Conservation (phyloP, 2,113 vertebrate species). For the Menura novaehollandiae region DNA sequence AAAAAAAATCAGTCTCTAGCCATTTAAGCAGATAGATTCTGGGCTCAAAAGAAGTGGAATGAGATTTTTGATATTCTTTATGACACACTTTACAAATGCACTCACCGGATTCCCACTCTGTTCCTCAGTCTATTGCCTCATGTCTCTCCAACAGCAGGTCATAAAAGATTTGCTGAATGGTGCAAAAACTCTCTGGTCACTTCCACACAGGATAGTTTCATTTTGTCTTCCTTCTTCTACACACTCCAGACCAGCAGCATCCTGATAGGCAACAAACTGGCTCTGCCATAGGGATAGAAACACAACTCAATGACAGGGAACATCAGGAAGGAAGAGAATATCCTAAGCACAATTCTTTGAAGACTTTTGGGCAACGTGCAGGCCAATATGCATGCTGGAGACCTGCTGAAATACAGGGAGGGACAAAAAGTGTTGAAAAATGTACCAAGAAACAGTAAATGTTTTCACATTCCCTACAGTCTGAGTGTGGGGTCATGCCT, state of each 20-base stretch:
- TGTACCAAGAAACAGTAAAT: neutral
- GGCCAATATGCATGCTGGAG: neutral
- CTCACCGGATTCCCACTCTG: rapidly evolving
- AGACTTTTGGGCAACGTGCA: neutral
- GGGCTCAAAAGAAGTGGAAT: neutral
- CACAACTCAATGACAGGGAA: neutral
- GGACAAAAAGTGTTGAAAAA: neutral
- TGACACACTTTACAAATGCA: rapidly evolving
- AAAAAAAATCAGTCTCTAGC: neutral
- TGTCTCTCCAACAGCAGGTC: neutral
- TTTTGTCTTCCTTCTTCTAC: neutral
- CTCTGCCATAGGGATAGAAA: neutral
- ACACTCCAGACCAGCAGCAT: neutral
- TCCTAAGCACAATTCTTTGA: neutral
- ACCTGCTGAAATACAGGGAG: neutral
- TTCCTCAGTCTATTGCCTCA: neutral
- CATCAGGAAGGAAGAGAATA: neutral
- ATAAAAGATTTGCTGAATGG: neutral
- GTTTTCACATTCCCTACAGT: neutral
- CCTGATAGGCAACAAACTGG: neutral
- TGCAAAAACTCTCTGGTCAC: neutral
- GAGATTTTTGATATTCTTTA: neutral
- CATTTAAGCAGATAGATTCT: neutral
- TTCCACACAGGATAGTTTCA: neutral
- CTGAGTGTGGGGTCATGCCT: neutral